Evolutionary conservation across 2,888 invertebrate genomes (phyloP).

Genomic region (Mythimna albipuncta): DNA sequence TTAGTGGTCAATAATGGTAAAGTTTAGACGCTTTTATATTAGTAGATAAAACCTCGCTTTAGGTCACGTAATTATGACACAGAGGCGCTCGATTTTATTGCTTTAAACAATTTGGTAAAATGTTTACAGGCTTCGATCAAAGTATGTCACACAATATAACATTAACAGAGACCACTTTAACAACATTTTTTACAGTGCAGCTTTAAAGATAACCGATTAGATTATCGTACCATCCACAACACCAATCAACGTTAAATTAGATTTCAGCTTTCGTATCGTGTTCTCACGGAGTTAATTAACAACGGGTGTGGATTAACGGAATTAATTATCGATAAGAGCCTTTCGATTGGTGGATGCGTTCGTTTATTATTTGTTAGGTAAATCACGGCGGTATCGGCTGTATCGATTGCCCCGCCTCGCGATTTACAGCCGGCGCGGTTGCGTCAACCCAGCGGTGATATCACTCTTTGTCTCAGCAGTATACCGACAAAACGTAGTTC

Average conservation of each 20-base stretch:
- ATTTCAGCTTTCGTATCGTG: constrained; percentile 68
- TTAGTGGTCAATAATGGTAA: constrained; percentile 51
- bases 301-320: constrained; percentile 80
- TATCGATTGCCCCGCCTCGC: constrained; percentile 78
- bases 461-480: constrained; percentile 58
- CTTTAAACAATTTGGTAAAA: constrained; percentile 18
- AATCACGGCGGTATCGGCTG: constrained; percentile 79
- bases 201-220: constrained; percentile 53
- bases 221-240: constrained; percentile 53
- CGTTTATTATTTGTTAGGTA: constrained; percentile 85
- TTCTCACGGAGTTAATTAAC: constrained; percentile 84
- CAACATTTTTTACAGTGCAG: constrained; percentile 16
- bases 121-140: neutral
- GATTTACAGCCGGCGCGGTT: constrained; percentile 74
- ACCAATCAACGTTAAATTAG: constrained; percentile 65
- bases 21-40: constrained; percentile 42
- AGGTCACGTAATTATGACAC: constrained; percentile 47
- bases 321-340: constrained; percentile 84
- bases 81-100: constrained; percentile 21
- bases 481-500: constrained; percentile 28
- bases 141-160: neutral
- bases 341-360: constrained; percentile 79
- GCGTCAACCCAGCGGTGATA: constrained; percentile 79
- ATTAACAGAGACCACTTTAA: constrained; percentile 4
- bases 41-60: constrained; percentile 46